Percentiles rank a stretch among this genome's conserved stretches.
Conservation (phyloP, 2,888 invertebrate genomes). For the Ophioninae sp. region DNA sequence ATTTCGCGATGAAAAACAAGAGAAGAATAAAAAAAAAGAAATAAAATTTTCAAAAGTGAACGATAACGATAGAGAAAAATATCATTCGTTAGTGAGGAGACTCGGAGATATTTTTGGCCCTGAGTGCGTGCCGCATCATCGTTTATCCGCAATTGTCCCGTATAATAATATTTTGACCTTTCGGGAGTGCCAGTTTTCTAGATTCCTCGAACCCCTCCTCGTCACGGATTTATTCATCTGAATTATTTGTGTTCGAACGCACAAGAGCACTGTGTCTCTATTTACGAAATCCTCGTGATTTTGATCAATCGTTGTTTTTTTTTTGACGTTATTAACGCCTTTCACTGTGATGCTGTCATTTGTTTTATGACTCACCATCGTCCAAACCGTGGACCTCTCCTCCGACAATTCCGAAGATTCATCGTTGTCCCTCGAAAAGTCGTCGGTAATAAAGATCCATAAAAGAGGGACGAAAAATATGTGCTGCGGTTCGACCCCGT, state of each 20-base stretch:
- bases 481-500: neutral
- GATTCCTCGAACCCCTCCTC: neutral
- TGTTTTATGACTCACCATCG: conserved; percentile 14
- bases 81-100: neutral
- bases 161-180: neutral
- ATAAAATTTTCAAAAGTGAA: neutral
- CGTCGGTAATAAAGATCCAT: conserved; percentile 45
- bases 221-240: neutral
- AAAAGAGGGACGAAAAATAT: conserved; percentile 31
- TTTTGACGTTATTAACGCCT: neutral
- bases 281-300: neutral
- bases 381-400: neutral
- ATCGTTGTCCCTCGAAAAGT: conserved; percentile 13
- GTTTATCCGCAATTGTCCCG: neutral
- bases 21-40: neutral
- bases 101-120: neutral
- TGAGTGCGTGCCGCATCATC: neutral
- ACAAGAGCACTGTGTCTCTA: neutral
- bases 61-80: neutral
- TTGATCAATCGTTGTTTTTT: neutral
- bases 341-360: neutral
- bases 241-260: neutral
- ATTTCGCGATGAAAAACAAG: neutral
- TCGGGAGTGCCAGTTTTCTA: neutral
- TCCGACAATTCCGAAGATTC: conserved; percentile 41